Evolutionary conservation across 2,113 vertebrate species (phyloP).

Genomic region (Silurus meridionalis): DNA sequence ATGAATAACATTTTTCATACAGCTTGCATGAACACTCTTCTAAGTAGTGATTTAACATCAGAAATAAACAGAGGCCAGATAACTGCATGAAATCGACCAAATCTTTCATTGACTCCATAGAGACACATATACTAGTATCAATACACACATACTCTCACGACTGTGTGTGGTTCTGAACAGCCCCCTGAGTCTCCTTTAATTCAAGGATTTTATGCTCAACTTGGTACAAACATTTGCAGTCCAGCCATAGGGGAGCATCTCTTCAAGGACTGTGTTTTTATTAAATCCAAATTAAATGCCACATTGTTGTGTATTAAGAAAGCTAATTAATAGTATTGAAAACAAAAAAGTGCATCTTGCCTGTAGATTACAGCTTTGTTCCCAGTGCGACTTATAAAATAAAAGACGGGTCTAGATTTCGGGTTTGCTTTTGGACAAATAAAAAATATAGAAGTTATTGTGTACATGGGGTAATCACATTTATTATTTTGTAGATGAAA

Average conservation of each 20-base stretch:
- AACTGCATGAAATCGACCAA: conserved; percentile 52
- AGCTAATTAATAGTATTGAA: conserved; percentile 76
- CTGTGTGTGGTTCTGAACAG: conserved; percentile 74
- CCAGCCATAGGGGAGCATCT: conserved; percentile 68
- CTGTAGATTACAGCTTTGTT: conserved; percentile 62
- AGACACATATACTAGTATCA: conserved; percentile 66
- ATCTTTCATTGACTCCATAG: conserved; percentile 52
- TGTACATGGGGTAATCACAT: background rate
- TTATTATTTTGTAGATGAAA: background rate
- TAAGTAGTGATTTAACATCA: background rate
- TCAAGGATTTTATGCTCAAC: conserved; percentile 79
- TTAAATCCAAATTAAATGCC: conserved; percentile 78
- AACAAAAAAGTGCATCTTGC: conserved; percentile 72
- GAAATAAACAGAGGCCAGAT: conserved; percentile 39
- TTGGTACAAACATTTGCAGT: conserved; percentile 70
- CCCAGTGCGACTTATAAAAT: conserved; percentile 69
- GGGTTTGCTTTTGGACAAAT: conserved; percentile 64
- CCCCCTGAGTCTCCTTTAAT: conserved; percentile 74
- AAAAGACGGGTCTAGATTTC: conserved; percentile 70
- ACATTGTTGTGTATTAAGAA: conserved; percentile 66
- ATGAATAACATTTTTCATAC: background rate
- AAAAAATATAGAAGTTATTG: background rate
- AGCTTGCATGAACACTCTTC: background rate
- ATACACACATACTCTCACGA: conserved; percentile 52
- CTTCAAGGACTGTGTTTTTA: conserved; percentile 78